Conservation (phyloP, 2,113 vertebrate species). For the Malurus elegans region DNA sequence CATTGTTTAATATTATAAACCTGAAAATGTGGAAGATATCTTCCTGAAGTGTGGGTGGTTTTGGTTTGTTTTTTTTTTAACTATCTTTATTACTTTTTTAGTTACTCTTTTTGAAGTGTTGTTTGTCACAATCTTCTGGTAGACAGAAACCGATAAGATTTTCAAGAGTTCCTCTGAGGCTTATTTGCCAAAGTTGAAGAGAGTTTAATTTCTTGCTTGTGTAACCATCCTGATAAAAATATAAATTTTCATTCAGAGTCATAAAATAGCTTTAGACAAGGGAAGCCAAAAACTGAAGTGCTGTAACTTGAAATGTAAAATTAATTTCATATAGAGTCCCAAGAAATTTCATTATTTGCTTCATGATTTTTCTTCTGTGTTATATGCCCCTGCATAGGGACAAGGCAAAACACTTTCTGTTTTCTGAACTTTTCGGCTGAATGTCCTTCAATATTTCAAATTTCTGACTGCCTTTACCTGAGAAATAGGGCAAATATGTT, state of each 20-base stretch:
- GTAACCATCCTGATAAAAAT: constrained; percentile 5
- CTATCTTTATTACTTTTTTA: neutral
- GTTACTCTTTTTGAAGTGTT: neutral
- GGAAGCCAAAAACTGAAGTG: constrained; percentile 12
- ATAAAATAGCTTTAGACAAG: constrained; percentile 28
- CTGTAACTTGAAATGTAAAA: neutral
- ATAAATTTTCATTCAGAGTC: neutral
- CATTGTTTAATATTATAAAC: neutral
- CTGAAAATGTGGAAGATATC: neutral
- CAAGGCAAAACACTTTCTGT: neutral
- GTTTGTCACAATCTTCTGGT: neutral
- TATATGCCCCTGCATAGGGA: neutral
- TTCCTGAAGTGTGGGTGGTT: neutral
- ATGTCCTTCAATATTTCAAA: neutral
- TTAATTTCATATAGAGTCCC: neutral
- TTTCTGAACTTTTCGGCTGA: neutral
- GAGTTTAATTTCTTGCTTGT: constrained; percentile 48
- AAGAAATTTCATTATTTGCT: neutral
- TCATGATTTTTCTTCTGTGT: neutral
- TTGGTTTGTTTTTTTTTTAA: neutral
- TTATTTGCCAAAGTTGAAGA: neutral
- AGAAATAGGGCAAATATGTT: neutral
- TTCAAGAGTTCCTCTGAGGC: neutral
- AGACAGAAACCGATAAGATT: neutral
- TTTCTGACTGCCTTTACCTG: neutral